These are phyloP conservation scores for Anodontia alba DNA, from an alignment of 2,888 invertebrate genomes.

Conservation along the genomic window DNA sequence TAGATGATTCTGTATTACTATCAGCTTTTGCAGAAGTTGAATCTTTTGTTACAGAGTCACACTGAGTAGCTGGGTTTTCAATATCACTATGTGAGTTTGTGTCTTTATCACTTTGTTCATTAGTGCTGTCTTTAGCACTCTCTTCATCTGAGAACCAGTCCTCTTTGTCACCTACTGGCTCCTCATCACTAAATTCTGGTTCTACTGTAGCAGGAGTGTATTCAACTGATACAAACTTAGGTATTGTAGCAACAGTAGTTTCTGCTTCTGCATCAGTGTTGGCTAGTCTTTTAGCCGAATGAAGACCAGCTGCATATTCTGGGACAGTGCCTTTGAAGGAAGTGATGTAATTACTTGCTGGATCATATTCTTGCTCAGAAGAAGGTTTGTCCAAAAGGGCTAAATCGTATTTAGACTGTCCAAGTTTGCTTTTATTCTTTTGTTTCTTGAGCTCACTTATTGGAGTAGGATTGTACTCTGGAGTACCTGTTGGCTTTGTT, in stretches of 20 bases:
- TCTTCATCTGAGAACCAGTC: constrained; percentile 50
- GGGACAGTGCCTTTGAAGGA: constrained; percentile 30
- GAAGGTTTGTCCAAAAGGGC: constrained; percentile 46
- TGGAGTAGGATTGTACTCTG: constrained; percentile 78
- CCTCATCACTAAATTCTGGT: constrained; percentile 66
- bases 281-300: constrained; percentile 51
- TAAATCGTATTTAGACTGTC: constrained; percentile 57
- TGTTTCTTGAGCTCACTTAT: constrained; percentile 66
- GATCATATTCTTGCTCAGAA: constrained; percentile 77
- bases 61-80: not conserved
- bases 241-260: constrained; percentile 50
- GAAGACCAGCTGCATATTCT: constrained; percentile 47
- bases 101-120: constrained; percentile 16
- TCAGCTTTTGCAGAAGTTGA: not conserved
- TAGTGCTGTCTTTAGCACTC: constrained; percentile 51
- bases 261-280: constrained; percentile 44
- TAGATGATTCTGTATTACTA: not conserved
- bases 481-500: constrained; percentile 60
- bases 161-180: constrained; percentile 41
- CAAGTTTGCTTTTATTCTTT: constrained; percentile 27
- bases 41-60: not conserved
- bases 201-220: constrained; percentile 55
- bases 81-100: not conserved
- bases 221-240: constrained; percentile 56
- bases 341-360: constrained; percentile 74